phyloP scores from a whole-genome alignment of 1,140 invertebrate genomes.

The Whitmania pigra region DNA sequence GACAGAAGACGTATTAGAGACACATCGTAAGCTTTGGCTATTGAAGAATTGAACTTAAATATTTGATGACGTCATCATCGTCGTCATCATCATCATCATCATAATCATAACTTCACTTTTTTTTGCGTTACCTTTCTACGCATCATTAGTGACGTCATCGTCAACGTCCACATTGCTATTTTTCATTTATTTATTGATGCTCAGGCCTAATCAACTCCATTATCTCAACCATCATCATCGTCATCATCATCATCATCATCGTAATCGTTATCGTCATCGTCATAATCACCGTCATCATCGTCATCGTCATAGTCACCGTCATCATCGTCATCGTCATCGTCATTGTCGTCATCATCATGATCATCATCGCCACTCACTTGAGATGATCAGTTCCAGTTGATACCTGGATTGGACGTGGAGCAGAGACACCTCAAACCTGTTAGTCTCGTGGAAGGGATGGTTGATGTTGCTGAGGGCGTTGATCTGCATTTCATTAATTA shows the following conservation, averaged over 20 bases:
- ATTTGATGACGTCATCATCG: not conserved
- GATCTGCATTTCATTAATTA: not conserved
- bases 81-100: conserved; percentile 7
- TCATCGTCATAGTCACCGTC: not conserved
- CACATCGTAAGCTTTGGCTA: not conserved
- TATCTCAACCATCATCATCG: not conserved
- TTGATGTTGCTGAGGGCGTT: conserved; percentile 25
- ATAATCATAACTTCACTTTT: not conserved
- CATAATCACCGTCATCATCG: not conserved
- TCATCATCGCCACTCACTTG: conserved; percentile 14
- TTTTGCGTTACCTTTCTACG: not conserved
- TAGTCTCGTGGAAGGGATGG: conserved; percentile 19
- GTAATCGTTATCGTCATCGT: too few relatives aligned
- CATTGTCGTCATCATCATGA: too few relatives aligned
- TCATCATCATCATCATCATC: not conserved
- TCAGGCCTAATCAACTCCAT: not conserved
- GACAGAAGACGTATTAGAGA: not conserved
- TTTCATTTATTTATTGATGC: too few relatives aligned
- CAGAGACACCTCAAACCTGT: conserved; percentile 21
- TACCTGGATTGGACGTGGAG: conserved; percentile 16
- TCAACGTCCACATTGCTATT: not conserved
- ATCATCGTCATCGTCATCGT: not conserved
- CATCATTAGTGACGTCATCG: not conserved
- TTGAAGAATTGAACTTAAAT: not conserved
- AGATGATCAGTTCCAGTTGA: conserved; percentile 19